A percentile compares a stretch with the other conserved stretches of the same genome.
Evolutionary conservation across 2,113 vertebrate species (phyloP).

Genomic region (Capreolus pygargus): DNA sequence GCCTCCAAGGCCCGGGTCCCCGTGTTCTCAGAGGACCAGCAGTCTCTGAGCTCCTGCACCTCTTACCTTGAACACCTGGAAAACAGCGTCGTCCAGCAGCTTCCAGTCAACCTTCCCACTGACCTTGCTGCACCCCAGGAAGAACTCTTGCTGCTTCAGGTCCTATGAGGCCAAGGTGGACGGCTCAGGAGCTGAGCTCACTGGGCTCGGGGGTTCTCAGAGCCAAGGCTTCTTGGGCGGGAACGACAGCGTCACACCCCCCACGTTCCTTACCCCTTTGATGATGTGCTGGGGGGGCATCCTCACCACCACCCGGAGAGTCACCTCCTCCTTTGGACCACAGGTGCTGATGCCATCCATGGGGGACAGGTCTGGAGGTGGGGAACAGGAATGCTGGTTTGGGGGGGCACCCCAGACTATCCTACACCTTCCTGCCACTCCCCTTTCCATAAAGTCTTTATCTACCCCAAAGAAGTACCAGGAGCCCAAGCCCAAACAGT

Average conservation of each 20-base stretch:
- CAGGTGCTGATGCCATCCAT: conserved; percentile 84
- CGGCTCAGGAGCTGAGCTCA: neutral
- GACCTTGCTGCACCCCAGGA: conserved; percentile 89
- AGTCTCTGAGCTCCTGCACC: accelerated
- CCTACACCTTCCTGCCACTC: neutral
- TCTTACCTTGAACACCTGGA: conserved; percentile 90
- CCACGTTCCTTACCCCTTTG: conserved; percentile 85
- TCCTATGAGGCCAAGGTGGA: conserved; percentile 77
- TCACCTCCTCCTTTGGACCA: conserved; percentile 85
- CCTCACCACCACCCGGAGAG: conserved; percentile 86
- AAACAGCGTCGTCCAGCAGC: conserved; percentile 90
- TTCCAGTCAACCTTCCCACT: conserved; percentile 90
- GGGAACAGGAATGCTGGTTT: neutral
- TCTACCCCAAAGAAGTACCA: neutral
- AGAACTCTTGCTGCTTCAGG: conserved; percentile 92
- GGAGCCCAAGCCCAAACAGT: neutral
- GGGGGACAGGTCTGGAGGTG: conserved; percentile 84
- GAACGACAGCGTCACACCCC: accelerated
- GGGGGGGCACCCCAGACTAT: neutral
- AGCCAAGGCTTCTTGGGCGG: neutral
- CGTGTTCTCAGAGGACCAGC: too few relatives aligned
- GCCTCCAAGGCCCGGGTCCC: neutral
- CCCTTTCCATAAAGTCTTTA: neutral
- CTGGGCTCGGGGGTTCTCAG: neutral
- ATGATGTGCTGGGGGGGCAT: conserved; percentile 90